Evolutionary conservation across 1,140 invertebrate species (phyloP), one percentile per base, ranked within the genome.

Genomic region (Brachionus rubens): DNA sequence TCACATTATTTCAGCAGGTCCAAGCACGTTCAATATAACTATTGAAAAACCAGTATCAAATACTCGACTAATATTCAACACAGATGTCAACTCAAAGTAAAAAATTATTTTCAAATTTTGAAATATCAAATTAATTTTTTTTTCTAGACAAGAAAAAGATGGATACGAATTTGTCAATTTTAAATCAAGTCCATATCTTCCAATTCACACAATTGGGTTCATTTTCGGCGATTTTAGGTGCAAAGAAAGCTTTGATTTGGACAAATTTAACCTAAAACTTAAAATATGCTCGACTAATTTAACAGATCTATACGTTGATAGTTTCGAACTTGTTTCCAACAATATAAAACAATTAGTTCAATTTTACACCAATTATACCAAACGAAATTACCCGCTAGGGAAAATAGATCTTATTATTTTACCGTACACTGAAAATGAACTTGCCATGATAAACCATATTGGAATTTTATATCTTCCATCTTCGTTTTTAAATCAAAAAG

Each of bases 381-480:
- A 54, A 48, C 7, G 33, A 33, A 12, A 47, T 21, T 72, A 72
- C 30, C n/a, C 46, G 21, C 12, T 72, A 10, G 47, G 41, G 7
- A 72, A 72, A 50, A 48, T 65, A n/a, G 43, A 54, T 33, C 50
- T 50, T 16, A 24, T 72, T 26, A n/a, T 54, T 24, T 47, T 72
- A 33, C 50, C 50, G 3, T 36, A 19, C 10, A 21, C 19, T 1
- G 46, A 50, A 12, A 24, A 40, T 16, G 68, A 54, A n/a, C 3
- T 41, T 12, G n/a, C 24, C 19, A 12, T 24, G 43, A 24, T 65
- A 21, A 54, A 48, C 9, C 68, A 72, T 50, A 28, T 54, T 24
- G 68, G 68, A 40, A 48, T 72, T 36, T 33, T 72, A 21, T 72
- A 72, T 72, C 46, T 72, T n/a, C 46, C 68, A 14, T n/a, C 9